These are phyloP conservation scores for Lasioglossum figueresi DNA, from an alignment of 2,888 invertebrate genomes.

Conservation along the genomic window DNA sequence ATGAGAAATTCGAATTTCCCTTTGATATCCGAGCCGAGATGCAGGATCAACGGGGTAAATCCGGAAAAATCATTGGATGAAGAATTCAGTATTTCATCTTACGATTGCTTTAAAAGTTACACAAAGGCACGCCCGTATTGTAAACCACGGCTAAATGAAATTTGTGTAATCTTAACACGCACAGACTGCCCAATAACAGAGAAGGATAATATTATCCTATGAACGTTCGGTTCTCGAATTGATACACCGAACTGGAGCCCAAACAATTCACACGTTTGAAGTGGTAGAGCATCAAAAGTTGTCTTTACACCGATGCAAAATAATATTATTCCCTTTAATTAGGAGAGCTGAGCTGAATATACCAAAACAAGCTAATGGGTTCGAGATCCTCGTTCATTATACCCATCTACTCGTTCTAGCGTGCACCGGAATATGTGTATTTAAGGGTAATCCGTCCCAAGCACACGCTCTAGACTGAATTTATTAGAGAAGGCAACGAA, in stretches of 20 bases:
- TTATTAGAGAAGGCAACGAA: not conserved
- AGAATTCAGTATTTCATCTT: too few relatives aligned
- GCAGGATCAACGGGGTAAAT: too few relatives aligned
- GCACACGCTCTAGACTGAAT: not conserved
- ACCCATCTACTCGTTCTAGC: not conserved
- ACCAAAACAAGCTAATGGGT: not conserved
- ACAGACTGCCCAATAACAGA: not conserved
- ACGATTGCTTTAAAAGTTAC: too few relatives aligned
- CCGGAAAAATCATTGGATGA: too few relatives aligned
- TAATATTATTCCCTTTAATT: constrained; percentile 1
- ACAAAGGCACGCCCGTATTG: not conserved
- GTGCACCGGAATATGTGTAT: not conserved
- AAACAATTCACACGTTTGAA: not conserved
- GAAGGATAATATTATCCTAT: not conserved
- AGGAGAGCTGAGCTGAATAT: not conserved
- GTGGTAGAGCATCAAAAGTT: not conserved
- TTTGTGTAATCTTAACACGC: not conserved
- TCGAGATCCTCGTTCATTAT: constrained; percentile 12
- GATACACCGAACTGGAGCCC: not conserved
- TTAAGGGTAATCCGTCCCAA: not conserved
- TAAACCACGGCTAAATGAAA: not conserved
- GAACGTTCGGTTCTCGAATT: not conserved
- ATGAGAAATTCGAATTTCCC: too few relatives aligned
- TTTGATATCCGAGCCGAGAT: too few relatives aligned
- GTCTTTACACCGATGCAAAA: not conserved